Base-by-base conservation (phyloP, 2,888 invertebrate genomes). In the Anoplius nigerrimus region DNA sequence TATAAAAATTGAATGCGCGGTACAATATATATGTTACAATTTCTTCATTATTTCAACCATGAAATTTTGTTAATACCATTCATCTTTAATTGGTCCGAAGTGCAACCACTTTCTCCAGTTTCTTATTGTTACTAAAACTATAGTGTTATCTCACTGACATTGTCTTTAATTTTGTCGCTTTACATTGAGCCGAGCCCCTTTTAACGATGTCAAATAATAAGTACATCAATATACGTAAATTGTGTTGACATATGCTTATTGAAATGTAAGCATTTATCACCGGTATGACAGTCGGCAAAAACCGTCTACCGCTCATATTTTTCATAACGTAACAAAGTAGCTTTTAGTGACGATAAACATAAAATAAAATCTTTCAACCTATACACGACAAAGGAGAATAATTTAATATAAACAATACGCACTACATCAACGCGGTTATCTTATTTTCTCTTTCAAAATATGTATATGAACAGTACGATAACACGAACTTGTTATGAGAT, bases 61-160 rank as follows among this genome's bases (percentile, higher is more conserved):
- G 16, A 63, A 53, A 34, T 60, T 73, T 68, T 72, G 34, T 68
- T 71, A 69, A 53, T 69, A 69, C 62, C 62, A 65, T 71, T 34
- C 21, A 70, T 76, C 74, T 74, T 72, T 75, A 73, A 71, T 79
- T 84, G 84, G 84, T 84, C 84, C 84, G 74, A 76, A 64, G 56
- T 74, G 55, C 73, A 81, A 72, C 66, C 67, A 66, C 72, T 74
- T 64, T 72, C 74, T 34, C 57, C 69, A 65, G 59, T 71, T 56
- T 66, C 72, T 69, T 71, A 77, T 64, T 18, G 24, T 69, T 45
- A 51, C 69, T 74, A 79, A 80, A 79, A 73, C 76, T 78, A 76
- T 78, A 79, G 71, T 77, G 80, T 74, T 79, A 80, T 83, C 80
- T 84, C 82, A 82, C 81, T 84, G 81, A 77, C 66, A 67, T 70